Evolutionary conservation across 2,888 invertebrate species (phyloP), one percentile per base, ranked within the genome.

Genomic region (Acanthacorydalis orientalis): DNA sequence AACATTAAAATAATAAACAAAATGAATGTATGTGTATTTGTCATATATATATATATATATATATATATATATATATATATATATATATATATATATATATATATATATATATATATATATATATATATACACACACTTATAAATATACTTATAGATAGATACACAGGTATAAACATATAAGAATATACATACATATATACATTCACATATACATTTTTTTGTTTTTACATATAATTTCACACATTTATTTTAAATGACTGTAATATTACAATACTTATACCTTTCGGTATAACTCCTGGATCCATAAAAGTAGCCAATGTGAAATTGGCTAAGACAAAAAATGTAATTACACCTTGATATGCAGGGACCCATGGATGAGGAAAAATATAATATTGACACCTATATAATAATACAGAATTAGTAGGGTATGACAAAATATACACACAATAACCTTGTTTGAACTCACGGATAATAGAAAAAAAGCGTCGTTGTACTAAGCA

Each of bases 381-480:
- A 64, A 75, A 73, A 59, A 87, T 75, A 67, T 89, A 90, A 70
- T 82, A 88, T 70, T 83, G 83, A 70, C 90, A 91, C 65, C 91
- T 92, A 72, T 40, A 74, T 73, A 50, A 52, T 57, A 57, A 60
- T 55, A 37, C 37, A 23, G 23, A 6, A 23, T 23, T 23, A 23
- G 23, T 23, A 23, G 6, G 23, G 23, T 23, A 23, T 23, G 23
- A 23, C 6, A 23, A 23, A 4, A 23, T 23, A 23, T 6, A 23
- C 6, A 23, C 23, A 23, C 23, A 23, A 23, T 23, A 23, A 23
- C 23, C 23, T 23, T 23, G 23, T 23, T 12, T 65, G 66, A 70
- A 91, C 93, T 92, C 77, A 96, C 95, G 93, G 92, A 72, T 86
- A 95, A 71, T 86, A 88, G 77, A 93, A 96, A 78, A 95, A 96